Evolutionary conservation across 2,797 vertebrate species (phyloP), one percentile per base, ranked within the genome.

Genomic region (Halcyon chelicuti): DNA sequence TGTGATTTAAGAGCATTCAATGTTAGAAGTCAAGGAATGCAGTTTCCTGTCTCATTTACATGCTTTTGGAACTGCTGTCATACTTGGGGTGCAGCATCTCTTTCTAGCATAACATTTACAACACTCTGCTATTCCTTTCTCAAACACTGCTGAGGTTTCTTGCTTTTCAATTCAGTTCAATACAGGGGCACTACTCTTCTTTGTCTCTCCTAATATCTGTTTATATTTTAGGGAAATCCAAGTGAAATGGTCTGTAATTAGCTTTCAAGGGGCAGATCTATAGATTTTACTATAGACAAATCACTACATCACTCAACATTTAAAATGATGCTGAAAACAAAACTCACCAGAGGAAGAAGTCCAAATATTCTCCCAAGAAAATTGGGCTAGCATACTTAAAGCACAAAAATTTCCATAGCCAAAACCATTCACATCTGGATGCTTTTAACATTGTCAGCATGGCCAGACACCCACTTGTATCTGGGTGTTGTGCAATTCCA

Each of bases 391-490:
- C 73, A 92, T 22, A 84, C 40, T 94, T 81, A 75, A 65, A 92
- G 76, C 12, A 78, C 82, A 86, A 26, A 83, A 92, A 13, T 94
- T 96, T 96, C 96, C 94, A 81, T 65, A 86, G 93, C 92, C 95
- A 95, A 90, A 90, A 90, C 16, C 39, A 86, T 65, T 93, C 88
- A 90, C 96, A 96, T 96, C 96, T 97, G 95, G 94, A 93, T 94
- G 80, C 54, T 96, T 93, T 97, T 97, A 97, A 94, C 76, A 84
- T 75, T 84, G 93, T 94, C 82, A 95, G 73, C 73, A 42, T 16
- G 3, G 86, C 92, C 93, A 96, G 93, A 96, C 94, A 96, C 92
- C 90, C 88, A 84, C 76, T 95, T 81, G 58, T 94, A 96, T 88
- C 83, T 93, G 79, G 15, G n/a, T 84, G 80, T 94, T 97, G 90